Base-by-base conservation (phyloP, 2,888 invertebrate species). In the Ypsolopha scabrella region DNA sequence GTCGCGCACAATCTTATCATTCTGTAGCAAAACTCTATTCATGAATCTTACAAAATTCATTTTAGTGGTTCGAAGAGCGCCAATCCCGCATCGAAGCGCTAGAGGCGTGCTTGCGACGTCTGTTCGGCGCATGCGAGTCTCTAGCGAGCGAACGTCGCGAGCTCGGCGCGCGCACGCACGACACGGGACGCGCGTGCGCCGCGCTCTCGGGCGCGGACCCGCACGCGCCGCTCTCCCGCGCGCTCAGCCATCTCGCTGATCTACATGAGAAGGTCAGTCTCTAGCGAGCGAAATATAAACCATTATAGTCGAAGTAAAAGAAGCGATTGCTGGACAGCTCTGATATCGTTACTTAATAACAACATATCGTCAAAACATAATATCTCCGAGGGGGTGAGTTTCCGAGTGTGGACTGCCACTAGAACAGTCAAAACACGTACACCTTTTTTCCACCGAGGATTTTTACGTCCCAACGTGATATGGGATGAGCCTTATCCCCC, bases 41-140 rank as follows among this genome's bases (percentile, higher is more conserved):
- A 52, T 33, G 38, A 39, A 10, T 33, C 34, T 2, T n/a, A 48
- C 41, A 44, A 8, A 13, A 48, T 50, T 0, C 45, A 24, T 50
- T 0, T 8, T 63, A 98, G 96, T 99, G 99, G 99, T 99, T 99
- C 85, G 98, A 99, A 75, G 98, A 99, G 75, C 97, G 97, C 67
- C 92, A 94, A 34, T 89, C 91, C 6, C 96, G 97, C 75, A 91
- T 99, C 43, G 98, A 99, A 68, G 93, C 93, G 39, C 86, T 99
- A 33, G 98, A 99, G 72, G 88, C 90, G 56, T 96, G 97, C 68
- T 87, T 99, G 52, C 90, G 95, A 45, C 95, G 96, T 60, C 85
- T 98, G 56, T 94, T 94, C 74, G 88, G 91, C 36, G 95, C 95
- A 60, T 92, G 98, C 54, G 98, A 98, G 75, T 89, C 93, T 1